These are phyloP conservation scores for Anableps anableps DNA, from an alignment of 2,797 vertebrate genomes.

Conservation along the genomic window DNA sequence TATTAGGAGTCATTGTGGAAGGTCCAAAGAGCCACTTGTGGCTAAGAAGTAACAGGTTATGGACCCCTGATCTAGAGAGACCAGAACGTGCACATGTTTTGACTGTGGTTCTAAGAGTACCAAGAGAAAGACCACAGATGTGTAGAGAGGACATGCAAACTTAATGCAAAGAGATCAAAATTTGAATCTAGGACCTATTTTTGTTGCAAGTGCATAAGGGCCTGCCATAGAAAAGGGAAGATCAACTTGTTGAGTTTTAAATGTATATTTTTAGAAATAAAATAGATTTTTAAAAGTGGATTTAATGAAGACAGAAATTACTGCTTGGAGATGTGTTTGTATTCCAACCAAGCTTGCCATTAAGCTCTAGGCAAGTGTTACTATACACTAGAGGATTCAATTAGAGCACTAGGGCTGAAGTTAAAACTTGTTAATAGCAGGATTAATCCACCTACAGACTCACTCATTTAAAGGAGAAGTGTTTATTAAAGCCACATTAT, in stretches of 20 bases:
- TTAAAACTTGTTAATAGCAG: slow-evolving; percentile 61
- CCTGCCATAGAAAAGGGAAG: not conserved
- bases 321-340: slow-evolving; percentile 16
- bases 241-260: not conserved
- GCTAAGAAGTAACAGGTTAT: too few relatives aligned
- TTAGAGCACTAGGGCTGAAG: slow-evolving; percentile 37
- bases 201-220: not conserved
- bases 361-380: slow-evolving; percentile 50
- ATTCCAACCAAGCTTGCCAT: slow-evolving; percentile 15
- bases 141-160: too few relatives aligned
- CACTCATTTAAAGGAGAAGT: slow-evolving; percentile 51
- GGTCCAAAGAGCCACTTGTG: too few relatives aligned
- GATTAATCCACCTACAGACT: slow-evolving; percentile 61
- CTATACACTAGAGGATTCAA: slow-evolving; percentile 46
- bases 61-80: not conserved
- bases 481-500: slow-evolving; percentile 34
- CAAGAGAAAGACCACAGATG: not conserved
- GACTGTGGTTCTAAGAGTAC: too few relatives aligned
- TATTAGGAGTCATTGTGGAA: too few relatives aligned
- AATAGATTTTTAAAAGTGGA: not conserved
- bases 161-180: too few relatives aligned
- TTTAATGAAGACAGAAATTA: slow-evolving; percentile 5
- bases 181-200: not conserved
- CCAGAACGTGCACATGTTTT: not conserved
- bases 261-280: not conserved